Conservation (phyloP, 2,888 invertebrate genomes). For the Meta bourneti region DNA sequence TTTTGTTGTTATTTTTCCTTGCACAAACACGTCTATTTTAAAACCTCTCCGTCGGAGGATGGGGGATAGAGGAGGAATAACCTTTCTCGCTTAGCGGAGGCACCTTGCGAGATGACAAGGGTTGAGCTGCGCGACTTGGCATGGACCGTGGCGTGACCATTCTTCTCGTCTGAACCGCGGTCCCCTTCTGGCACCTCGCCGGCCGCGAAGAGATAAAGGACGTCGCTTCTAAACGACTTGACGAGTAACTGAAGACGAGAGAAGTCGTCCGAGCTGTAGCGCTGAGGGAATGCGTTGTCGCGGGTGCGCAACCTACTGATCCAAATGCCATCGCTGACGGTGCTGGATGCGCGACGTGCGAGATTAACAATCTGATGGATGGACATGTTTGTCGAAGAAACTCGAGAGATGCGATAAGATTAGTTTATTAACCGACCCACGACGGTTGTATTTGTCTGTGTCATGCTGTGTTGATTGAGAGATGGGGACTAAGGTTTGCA, state of each 20-base stretch:
- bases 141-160: slow-evolving; percentile 26
- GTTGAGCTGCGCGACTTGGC: slow-evolving; percentile 5
- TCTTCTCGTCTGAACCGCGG: not conserved
- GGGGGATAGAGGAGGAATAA: not conserved
- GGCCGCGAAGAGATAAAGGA: too few relatives aligned
- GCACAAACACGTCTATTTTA: slow-evolving; percentile 73
- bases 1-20: slow-evolving; percentile 22
- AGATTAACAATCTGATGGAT: not conserved
- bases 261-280: too few relatives aligned
- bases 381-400: not conserved
- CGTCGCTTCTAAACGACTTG: not conserved
- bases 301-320: not conserved
- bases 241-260: not conserved
- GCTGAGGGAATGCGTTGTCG: too few relatives aligned
- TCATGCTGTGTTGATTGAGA: not conserved
- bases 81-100: slow-evolving; percentile 32
- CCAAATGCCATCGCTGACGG: not conserved
- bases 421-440: not conserved
- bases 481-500: not conserved
- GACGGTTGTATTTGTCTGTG: not conserved
- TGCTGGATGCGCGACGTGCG: not conserved
- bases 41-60: slow-evolving; percentile 19
- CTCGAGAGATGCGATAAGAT: not conserved
- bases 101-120: slow-evolving; percentile 11
- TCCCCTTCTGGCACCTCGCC: not conserved